Evolutionary conservation across 2,797 vertebrate species (phyloP), one percentile per base, ranked within the genome.

Genomic region (Betta splendens): DNA sequence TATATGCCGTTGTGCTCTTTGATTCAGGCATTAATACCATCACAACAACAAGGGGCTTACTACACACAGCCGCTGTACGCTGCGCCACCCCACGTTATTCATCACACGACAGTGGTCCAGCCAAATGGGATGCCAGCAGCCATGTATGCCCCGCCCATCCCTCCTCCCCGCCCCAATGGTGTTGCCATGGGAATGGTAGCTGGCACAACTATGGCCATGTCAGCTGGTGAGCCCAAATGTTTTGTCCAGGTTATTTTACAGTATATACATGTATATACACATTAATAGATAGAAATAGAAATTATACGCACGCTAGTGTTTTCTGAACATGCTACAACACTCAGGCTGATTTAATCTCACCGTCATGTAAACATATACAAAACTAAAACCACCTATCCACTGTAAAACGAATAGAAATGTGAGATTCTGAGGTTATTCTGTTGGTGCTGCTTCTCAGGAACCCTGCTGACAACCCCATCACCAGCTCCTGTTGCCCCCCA

Each of bases 141-240:
- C 0, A 94, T 99, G 94, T 99, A 98, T 53, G 94, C 95, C 65
- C 94, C 94, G 9, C 90, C 89, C 0, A 93, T 98, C 65, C 92
- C 89, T 0, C 88, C 90, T 0, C 91, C 92, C 1, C 92, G 96
- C 65, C 93, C 87, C 54, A 96, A 92, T 0, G 94, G 96, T 2
- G 92, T 99, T 29, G 84, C 96, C 69, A 96, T 98, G 97, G 97
- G 97, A 39, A 97, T 98, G 96, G 95, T 99, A 69, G 95, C 96
- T 42, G 97, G 97, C 84, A 97, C 96, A 50, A 98, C 96, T 5
- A 99, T 99, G 97, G 97, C 97, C 77, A 99, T 98, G 97, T 98
- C 97, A 58, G 97, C 96, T 83, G 97, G 97, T 98, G 84, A 72
- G 92, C 20, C 8, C 5, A 9, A 5, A 13, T 39, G 0, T 20